A percentile compares a stretch with the other conserved stretches of the same genome.
These are phyloP conservation scores for Phasia obesa DNA, from an alignment of 2,888 invertebrate species.

Conservation along the genomic window DNA sequence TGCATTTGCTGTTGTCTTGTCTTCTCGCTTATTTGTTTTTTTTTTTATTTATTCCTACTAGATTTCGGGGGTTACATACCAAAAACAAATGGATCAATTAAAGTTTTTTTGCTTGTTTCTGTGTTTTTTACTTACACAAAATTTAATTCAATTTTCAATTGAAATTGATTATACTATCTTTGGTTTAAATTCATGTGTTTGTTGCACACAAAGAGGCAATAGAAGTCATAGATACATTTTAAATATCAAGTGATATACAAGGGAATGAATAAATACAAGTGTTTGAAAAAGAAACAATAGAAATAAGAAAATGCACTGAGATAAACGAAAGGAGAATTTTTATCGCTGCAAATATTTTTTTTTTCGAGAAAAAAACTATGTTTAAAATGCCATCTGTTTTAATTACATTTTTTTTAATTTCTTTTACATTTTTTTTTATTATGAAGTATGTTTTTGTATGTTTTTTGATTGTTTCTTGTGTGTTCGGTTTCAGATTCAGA, in stretches of 20 bases:
- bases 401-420: too few species aligned
- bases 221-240: conserved; percentile 66
- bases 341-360: neutral
- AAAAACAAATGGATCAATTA: conserved; percentile 69
- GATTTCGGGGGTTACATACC: conserved; percentile 27
- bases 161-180: conserved; percentile 69
- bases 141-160: conserved; percentile 69
- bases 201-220: conserved; percentile 50
- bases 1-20: conserved; percentile 15
- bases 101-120: conserved; percentile 37
- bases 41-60: conserved; percentile 29
- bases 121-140: conserved; percentile 27
- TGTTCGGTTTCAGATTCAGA: too few species aligned
- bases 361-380: neutral
- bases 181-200: conserved; percentile 46
- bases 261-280: conserved; percentile 38
- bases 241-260: conserved; percentile 62
- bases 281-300: conserved; percentile 6
- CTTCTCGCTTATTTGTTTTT: conserved; percentile 6
- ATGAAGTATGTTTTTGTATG: too few species aligned
- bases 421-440: too few species aligned
- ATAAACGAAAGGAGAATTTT: neutral
- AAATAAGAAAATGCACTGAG: neutral
- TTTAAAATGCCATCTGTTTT: too few species aligned
- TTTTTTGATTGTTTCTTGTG: too few species aligned